phyloP scores from a whole-genome alignment of 2,113 vertebrate genomes.

The Rynchops niger region DNA sequence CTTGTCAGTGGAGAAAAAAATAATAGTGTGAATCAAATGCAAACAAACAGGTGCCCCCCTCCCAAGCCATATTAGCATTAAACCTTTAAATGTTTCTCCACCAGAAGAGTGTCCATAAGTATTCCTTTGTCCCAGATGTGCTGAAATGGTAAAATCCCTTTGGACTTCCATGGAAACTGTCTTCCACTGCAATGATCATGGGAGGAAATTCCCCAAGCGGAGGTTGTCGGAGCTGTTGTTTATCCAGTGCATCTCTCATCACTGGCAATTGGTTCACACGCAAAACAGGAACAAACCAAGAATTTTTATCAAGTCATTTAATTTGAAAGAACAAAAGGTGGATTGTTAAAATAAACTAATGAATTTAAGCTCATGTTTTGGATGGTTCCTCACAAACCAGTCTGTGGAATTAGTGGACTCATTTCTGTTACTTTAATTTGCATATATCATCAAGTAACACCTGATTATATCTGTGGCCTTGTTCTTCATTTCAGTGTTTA shows the following conservation, averaged over 20 bases:
- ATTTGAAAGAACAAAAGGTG: constrained; percentile 74
- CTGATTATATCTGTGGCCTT: constrained; percentile 88
- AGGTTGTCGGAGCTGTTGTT: constrained; percentile 71
- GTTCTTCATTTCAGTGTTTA: constrained; percentile 94
- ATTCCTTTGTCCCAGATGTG: constrained; percentile 65
- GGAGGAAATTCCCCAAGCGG: constrained; percentile 75
- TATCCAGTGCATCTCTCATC: constrained; percentile 43
- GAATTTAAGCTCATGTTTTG: constrained; percentile 68
- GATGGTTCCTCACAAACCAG: constrained; percentile 72
- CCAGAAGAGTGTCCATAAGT: constrained; percentile 37
- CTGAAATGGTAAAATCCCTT: constrained; percentile 72
- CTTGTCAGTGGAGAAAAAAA: constrained; percentile 48
- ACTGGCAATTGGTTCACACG: constrained; percentile 67
- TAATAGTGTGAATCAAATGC: constrained; percentile 20
- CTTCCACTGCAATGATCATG: constrained; percentile 83
- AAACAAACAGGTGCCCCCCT: background rate
- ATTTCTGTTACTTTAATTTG: constrained; percentile 73
- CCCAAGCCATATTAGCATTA: constrained; percentile 66
- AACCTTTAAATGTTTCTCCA: constrained; percentile 58
- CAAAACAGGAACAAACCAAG: constrained; percentile 64
- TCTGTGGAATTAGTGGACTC: constrained; percentile 75
- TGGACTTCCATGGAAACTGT: constrained; percentile 84
- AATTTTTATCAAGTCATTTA: constrained; percentile 48
- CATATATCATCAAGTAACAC: constrained; percentile 71
- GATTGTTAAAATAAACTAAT: constrained; percentile 60